Evolutionary conservation across 1,140 invertebrate species (phyloP), one percentile per base, ranked within the genome.

Genomic region (Euura saliciscinereae): DNA sequence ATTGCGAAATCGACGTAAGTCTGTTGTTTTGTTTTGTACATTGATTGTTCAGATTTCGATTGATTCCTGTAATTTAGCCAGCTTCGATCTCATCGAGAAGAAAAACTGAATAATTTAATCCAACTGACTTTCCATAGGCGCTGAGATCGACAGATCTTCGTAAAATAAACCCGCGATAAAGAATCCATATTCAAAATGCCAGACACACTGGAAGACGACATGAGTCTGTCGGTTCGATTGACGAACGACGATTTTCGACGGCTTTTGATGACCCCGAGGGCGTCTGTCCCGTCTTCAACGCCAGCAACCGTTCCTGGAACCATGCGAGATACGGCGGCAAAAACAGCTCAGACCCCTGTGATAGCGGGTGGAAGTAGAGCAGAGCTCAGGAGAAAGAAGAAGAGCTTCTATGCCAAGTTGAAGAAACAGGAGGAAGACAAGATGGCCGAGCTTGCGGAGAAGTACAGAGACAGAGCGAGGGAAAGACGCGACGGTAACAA

Each of bases 211-310:
- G 84, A 87, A 8, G 88, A 89, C 10, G 87, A 89, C 10, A 72
- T 90, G 88, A 71, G 89, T 84, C 76, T 94, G 89, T 79, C 93
- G 87, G 87, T 86, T 68, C 90, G 94, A 65, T 87, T 99, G 69
- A 99, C 97, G 6, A 99, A 99, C 90, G 97, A 97, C 83, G 98
- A 99, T 86, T 99, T 99, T 81, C 91, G 98, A 44, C 98, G 98
- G 82, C 86, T 99, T 10, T 87, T 99, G 72, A 98, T 98, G 95
- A 99, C 97, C 0, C 97, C 98, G 0, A 90, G 96, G 68, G 86
- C 92, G 7, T 92, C 93, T 0, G 90, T 91, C 4, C 89, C 91
- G 28, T 84, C 90, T 65, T 81, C 89, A 3, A 88, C 89, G 0
- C 85, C 85, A 42, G 74, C 82, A 67, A 74, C 87, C 65, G 65